Evolutionary conservation across 2,797 vertebrate genomes (phyloP), one percentile per base, ranked within the genome.

Genomic region (Botia kubotai): DNA sequence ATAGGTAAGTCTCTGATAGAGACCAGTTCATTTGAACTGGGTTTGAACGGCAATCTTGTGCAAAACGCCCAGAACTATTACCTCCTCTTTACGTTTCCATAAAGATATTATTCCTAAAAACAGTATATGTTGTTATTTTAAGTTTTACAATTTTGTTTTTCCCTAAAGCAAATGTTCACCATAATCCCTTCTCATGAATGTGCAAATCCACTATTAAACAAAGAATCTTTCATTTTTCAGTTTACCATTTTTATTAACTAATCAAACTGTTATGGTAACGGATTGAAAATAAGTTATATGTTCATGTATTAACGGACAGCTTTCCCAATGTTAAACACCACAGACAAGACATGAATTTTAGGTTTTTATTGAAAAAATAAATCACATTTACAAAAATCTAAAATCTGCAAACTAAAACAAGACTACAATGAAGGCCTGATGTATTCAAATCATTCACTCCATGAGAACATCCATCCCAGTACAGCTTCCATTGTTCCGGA

Each of bases 341-440:
- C 0, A 78, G 13, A 36, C 66, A 69, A 58, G 1, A 48, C 4
- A 26, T 43, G 7, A 70, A 70, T 33, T 33, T 53, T 48, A 74
- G 0, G 2, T 19, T 80, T 80, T 80, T 80, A 80, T 80, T 80
- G 70, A 68, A 80, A 74, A 80, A 74, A 80, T 80, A 80, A 73
- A 67, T 80, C 19, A 72, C 50, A 80, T 73, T 80, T 67, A 16
- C 7, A 5, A 8, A 23, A 43, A n/a, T 36, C 4, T 62, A 58
- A 52, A 69, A 39, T 46, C 57, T 8, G 7, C 21, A 65, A 72
- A 12, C 53, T 62, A 21, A 74, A 73, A 58, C 36, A 50, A 72
- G 33, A 43, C 52, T 72, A 21, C 43, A 68, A 14, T 26, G 13
- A 79, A 46, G 33, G 33, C 13, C 13, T 12, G 21, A 63, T 14